Percentiles rank a stretch among this genome's conserved stretches.
These are phyloP conservation scores for Alosa alosa DNA, from an alignment of 2,113 vertebrate genomes.

Conservation along the genomic window DNA sequence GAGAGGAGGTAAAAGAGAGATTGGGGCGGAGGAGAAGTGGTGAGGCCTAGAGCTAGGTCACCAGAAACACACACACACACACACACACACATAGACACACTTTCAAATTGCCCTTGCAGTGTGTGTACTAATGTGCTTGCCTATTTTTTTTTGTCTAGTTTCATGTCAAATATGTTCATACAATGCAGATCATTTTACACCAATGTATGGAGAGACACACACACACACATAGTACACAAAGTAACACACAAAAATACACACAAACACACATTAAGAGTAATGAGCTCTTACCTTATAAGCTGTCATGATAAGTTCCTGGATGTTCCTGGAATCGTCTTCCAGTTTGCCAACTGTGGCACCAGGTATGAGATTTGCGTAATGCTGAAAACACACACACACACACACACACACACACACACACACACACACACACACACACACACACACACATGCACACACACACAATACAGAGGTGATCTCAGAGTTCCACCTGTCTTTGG, in stretches of 20 bases:
- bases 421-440: not conserved
- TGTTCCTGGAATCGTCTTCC: constrained; percentile 85
- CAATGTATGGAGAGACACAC: not conserved
- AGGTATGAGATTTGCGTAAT: constrained; percentile 92
- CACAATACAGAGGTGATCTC: constrained; percentile 18
- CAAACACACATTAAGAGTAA: not conserved
- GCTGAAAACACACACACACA: constrained; percentile 69
- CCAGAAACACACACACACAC: not conserved
- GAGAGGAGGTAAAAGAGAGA: constrained; percentile 31
- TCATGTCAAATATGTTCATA: not conserved
- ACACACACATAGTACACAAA: not conserved
- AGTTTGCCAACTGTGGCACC: constrained; percentile 90
- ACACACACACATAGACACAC: not conserved
- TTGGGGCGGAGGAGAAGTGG: constrained; percentile 26
- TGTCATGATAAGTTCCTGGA: constrained; percentile 89
- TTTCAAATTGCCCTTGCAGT: not conserved
- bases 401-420: constrained; percentile 20
- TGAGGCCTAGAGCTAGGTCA: constrained; percentile 1
- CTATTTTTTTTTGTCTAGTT: not conserved
- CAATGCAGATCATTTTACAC: not conserved
- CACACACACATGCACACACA: constrained; percentile 12
- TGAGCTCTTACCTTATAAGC: constrained; percentile 86
- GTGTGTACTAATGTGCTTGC: not conserved
- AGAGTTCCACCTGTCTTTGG: not conserved
- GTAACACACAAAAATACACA: not conserved